Percentiles rank a stretch among this genome's conserved stretches.
These are phyloP conservation scores for Chrysocyon brachyurus DNA, from an alignment of 2,797 vertebrate genomes.

Conservation along the genomic window DNA sequence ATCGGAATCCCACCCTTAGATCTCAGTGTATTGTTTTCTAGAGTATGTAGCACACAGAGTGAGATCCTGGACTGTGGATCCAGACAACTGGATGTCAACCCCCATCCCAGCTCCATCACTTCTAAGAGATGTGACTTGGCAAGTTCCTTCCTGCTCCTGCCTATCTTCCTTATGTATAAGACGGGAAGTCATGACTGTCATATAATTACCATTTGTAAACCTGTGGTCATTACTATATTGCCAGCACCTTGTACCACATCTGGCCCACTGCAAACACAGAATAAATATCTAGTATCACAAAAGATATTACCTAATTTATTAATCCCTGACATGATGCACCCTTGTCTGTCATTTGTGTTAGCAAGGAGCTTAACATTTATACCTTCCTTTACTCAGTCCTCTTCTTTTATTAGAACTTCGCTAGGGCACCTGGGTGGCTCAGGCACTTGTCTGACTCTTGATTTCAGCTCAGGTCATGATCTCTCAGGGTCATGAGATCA, in stretches of 20 bases:
- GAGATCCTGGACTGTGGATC: neutral
- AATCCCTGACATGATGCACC: neutral
- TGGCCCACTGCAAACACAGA: neutral
- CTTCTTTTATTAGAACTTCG: neutral
- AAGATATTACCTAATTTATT: neutral
- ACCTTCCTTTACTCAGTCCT: neutral
- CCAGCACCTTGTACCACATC: neutral
- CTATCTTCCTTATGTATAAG: neutral
- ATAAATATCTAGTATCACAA: neutral
- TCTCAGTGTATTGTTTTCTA: neutral
- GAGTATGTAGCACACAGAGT: neutral
- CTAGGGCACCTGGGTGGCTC: neutral
- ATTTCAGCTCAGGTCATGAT: neutral
- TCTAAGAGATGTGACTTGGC: neutral
- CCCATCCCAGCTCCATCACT: neutral
- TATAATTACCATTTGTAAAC: neutral
- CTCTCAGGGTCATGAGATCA: neutral
- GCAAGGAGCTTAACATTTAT: neutral
- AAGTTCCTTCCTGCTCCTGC: neutral
- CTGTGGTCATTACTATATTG: neutral
- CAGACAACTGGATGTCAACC: neutral
- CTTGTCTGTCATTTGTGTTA: neutral
- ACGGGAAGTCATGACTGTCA: neutral
- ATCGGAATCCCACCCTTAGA: neutral
- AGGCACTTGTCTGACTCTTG: neutral